A percentile compares a stretch with the other conserved stretches of the same genome.
These are phyloP conservation scores for Ariolimax columbianus DNA, from an alignment of 2,888 invertebrate genomes.

Conservation along the genomic window DNA sequence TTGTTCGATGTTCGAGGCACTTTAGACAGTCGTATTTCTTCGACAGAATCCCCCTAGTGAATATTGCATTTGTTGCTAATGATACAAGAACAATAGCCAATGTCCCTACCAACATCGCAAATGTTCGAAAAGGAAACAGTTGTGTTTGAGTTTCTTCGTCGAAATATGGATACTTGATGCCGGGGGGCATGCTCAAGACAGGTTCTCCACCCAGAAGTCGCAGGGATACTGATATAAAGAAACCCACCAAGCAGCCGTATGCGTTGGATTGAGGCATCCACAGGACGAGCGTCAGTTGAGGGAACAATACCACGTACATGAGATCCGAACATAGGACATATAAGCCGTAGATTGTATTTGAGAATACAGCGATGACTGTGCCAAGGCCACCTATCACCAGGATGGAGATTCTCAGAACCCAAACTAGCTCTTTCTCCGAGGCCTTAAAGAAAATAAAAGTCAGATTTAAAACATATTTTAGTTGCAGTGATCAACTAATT, in stretches of 20 bases:
- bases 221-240: slow-evolving; percentile 86
- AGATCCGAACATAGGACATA: slow-evolving; percentile 64
- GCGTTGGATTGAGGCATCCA: slow-evolving; percentile 59
- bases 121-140: slow-evolving; percentile 62
- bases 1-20: slow-evolving; percentile 43
- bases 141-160: slow-evolving; percentile 54
- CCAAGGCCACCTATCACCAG: slow-evolving; percentile 58
- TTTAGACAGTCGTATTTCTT: slow-evolving; percentile 55
- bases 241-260: slow-evolving; percentile 68
- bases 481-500: too few species aligned
- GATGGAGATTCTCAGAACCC: slow-evolving; percentile 63
- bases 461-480: neutral
- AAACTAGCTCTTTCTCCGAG: slow-evolving; percentile 60
- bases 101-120: slow-evolving; percentile 59
- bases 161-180: slow-evolving; percentile 58
- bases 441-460: slow-evolving; percentile 55
- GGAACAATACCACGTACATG: slow-evolving; percentile 66
- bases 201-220: slow-evolving; percentile 92
- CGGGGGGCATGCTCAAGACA: slow-evolving; percentile 82
- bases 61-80: slow-evolving; percentile 54
- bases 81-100: slow-evolving; percentile 57
- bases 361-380: slow-evolving; percentile 59
- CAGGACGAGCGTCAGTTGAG: slow-evolving; percentile 63
- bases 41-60: slow-evolving; percentile 51
- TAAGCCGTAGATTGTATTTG: slow-evolving; percentile 62